A percentile compares a stretch with the other conserved stretches of the same genome.
These are phyloP conservation scores for Augochlorella aurata DNA, from an alignment of 2,888 invertebrate genomes.

Conservation along the genomic window DNA sequence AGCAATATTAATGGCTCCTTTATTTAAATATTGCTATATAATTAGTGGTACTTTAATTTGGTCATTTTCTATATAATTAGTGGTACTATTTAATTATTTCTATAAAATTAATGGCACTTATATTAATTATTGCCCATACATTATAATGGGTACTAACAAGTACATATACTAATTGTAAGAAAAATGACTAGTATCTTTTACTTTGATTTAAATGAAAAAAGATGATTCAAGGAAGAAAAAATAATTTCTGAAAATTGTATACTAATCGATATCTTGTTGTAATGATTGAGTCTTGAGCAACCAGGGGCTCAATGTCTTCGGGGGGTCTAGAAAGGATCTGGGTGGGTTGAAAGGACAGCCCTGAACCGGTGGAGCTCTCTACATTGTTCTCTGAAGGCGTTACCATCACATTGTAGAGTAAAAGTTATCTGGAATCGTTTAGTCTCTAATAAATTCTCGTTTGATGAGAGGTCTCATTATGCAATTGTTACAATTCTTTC, in stretches of 20 bases:
- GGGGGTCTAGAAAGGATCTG: background rate
- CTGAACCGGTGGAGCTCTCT: background rate
- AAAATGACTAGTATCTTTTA: too few species aligned
- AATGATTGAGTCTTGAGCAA: background rate
- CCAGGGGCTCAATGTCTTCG: background rate
- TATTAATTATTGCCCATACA: too few species aligned
- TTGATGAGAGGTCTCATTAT: background rate
- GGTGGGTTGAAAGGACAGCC: slow-evolving; percentile 1
- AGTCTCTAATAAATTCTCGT: background rate
- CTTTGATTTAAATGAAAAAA: too few species aligned
- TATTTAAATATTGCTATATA: too few species aligned
- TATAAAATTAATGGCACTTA: too few species aligned
- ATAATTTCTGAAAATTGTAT: background rate
- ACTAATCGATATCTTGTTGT: background rate
- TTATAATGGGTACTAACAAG: too few species aligned
- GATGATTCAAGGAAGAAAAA: background rate
- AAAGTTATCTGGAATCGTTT: background rate
- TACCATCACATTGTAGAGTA: background rate
- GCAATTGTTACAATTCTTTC: background rate
- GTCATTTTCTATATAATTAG: too few species aligned
- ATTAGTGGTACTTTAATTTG: too few species aligned
- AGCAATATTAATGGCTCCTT: too few species aligned
- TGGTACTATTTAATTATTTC: too few species aligned
- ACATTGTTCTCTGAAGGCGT: slow-evolving; percentile 1
- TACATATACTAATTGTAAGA: too few species aligned